phyloP scores from a whole-genome alignment of 2,113 vertebrate species.

The Felis chaus region DNA sequence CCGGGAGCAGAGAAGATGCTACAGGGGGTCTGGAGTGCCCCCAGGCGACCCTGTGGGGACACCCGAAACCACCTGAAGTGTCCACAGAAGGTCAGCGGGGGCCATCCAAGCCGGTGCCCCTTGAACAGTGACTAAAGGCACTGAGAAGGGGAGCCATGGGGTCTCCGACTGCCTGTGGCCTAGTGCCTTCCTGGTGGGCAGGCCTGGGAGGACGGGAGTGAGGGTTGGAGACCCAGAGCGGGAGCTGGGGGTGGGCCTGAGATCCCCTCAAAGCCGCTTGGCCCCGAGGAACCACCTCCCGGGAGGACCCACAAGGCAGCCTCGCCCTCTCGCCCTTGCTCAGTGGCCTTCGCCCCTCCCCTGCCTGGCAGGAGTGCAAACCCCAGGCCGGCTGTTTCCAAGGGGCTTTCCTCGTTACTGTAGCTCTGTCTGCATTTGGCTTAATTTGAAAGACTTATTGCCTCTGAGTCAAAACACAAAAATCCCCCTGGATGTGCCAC shows the following conservation, averaged over 20 bases:
- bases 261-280: not conserved
- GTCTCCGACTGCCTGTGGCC: not conserved
- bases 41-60: not conserved
- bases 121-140: not conserved
- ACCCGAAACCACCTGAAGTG: not conserved
- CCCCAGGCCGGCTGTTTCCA: not conserved
- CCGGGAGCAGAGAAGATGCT: not conserved
- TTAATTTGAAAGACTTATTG: not conserved
- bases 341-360: not conserved
- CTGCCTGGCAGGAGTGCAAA: not conserved
- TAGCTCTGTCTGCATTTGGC: not conserved
- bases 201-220: not conserved
- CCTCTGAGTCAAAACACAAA: conserved; percentile 70
- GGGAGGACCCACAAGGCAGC: rapidly evolving
- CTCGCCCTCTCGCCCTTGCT: rapidly evolving
- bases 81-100: not conserved
- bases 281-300: not conserved
- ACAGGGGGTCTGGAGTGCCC: not conserved
- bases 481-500: conserved; percentile 36
- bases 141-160: not conserved
- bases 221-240: not conserved
- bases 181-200: not conserved
- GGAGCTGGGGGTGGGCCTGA: not conserved
- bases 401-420: conserved; percentile 64
- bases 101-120: not conserved